Evolutionary conservation across 2,888 invertebrate species (phyloP).

Genomic region (Tinea trinotella): DNA sequence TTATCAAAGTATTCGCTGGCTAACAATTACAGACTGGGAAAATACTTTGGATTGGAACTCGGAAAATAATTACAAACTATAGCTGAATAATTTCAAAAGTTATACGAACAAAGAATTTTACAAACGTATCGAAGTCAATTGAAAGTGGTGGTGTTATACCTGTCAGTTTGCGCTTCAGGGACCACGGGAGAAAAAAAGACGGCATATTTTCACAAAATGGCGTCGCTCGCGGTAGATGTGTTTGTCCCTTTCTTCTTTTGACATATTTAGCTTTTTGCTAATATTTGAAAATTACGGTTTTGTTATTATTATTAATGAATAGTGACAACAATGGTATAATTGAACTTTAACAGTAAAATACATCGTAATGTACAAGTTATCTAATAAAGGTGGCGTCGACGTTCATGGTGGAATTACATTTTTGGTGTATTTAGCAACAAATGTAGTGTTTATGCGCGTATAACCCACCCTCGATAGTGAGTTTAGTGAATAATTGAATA

Average conservation of each 20-base stretch:
- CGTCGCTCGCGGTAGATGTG: conserved; percentile 48
- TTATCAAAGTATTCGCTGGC: too few relatives aligned
- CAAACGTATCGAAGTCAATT: background rate
- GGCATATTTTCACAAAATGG: conserved; percentile 39
- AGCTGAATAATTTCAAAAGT: too few relatives aligned
- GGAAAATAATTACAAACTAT: too few relatives aligned
- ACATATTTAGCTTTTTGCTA: conserved; percentile 27
- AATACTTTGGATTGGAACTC: too few relatives aligned
- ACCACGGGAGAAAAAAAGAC: conserved; percentile 17
- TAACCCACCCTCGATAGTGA: background rate
- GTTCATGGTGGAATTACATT: background rate
- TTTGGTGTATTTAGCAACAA: background rate
- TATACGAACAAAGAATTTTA: background rate
- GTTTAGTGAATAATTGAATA: conserved; percentile 22
- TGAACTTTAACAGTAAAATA: too few relatives aligned
- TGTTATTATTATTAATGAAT: conserved; percentile 24
- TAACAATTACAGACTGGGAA: too few relatives aligned
- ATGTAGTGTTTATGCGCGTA: background rate
- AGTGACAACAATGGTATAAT: too few relatives aligned
- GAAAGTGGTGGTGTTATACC: background rate
- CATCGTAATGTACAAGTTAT: too few relatives aligned
- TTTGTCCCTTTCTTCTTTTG: conserved; percentile 53
- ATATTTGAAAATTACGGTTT: conserved; percentile 25
- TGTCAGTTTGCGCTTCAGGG: background rate
- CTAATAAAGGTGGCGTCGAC: background rate